Evolutionary conservation across 2,113 vertebrate species (phyloP).

Genomic region (Lagopus leucura): DNA sequence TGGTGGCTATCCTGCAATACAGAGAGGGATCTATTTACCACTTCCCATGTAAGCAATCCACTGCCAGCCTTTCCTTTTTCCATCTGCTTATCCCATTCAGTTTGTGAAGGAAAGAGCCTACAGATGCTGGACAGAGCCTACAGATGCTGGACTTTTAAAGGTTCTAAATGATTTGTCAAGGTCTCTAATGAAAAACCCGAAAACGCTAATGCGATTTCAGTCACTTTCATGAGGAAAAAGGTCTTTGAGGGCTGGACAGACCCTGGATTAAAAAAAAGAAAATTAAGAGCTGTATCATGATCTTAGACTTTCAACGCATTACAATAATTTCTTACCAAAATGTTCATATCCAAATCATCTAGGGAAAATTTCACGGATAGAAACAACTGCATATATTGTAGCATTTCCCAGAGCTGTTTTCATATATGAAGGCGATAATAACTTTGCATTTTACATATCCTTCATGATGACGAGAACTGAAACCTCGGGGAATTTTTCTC

Average conservation of each 20-base stretch:
- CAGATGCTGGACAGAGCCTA: neutral
- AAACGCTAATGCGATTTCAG: neutral
- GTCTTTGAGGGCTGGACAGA: neutral
- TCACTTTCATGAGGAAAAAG: neutral
- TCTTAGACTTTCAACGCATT: neutral
- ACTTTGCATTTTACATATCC: neutral
- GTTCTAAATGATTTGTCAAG: neutral
- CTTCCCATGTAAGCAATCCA: neutral
- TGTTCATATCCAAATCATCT: neutral
- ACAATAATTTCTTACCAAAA: neutral
- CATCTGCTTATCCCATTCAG: neutral
- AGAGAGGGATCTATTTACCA: neutral
- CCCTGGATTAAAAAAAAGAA: neutral
- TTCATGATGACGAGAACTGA: neutral
- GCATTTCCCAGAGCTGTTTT: conserved; percentile 2
- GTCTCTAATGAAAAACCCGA: neutral
- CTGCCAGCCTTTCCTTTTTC: neutral
- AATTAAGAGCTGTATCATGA: neutral
- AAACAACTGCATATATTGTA: neutral
- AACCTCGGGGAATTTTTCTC: neutral
- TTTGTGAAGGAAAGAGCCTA: neutral
- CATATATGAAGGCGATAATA: neutral
- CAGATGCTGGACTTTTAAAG: neutral
- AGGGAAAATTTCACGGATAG: neutral
- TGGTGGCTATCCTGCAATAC: neutral